A percentile compares a stretch with the other conserved stretches of the same genome.
These are phyloP conservation scores for Megaustenia siamemsis DNA, from an alignment of 2,888 invertebrate genomes.

Conservation along the genomic window DNA sequence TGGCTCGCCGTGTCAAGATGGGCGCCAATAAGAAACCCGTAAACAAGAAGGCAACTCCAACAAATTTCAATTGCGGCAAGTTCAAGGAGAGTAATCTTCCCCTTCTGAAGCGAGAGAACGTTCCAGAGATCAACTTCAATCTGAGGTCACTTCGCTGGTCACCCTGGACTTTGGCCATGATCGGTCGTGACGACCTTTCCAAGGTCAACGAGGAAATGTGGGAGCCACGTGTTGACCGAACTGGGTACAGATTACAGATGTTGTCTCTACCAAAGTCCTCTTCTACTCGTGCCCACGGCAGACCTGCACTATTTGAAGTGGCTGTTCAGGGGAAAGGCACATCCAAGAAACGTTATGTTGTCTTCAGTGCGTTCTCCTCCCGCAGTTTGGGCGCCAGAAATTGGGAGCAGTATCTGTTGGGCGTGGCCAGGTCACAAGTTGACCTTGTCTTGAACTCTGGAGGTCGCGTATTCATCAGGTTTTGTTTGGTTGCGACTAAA, in stretches of 20 bases:
- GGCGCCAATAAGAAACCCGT: not conserved
- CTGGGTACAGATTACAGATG: conserved; percentile 34
- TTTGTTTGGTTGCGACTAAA: not conserved
- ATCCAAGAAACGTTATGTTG: conserved; percentile 28
- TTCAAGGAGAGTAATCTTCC: conserved; percentile 39
- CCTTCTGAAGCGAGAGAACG: conserved; percentile 60
- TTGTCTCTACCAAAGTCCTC: not conserved
- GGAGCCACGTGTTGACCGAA: not conserved
- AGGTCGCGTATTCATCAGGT: conserved; percentile 23
- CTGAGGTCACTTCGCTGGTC: conserved; percentile 64
- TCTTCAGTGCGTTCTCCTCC: conserved; percentile 30
- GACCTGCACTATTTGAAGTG: conserved; percentile 26
- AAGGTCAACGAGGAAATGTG: not conserved
- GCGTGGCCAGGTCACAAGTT: conserved; percentile 16
- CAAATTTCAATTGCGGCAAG: not conserved
- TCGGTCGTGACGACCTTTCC: not conserved
- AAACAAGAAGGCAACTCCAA: no score
- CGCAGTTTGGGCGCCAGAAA: not conserved
- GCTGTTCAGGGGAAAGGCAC: conserved; percentile 16
- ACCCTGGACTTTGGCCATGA: conserved; percentile 63
- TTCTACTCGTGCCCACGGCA: no score
- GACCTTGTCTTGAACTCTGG: conserved; percentile 7
- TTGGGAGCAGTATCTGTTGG: conserved; percentile 31
- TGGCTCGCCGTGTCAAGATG: no score
- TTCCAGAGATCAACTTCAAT: conserved; percentile 62